Conservation (phyloP, 2,888 invertebrate species). For the Stenchaetothrips biformis region DNA sequence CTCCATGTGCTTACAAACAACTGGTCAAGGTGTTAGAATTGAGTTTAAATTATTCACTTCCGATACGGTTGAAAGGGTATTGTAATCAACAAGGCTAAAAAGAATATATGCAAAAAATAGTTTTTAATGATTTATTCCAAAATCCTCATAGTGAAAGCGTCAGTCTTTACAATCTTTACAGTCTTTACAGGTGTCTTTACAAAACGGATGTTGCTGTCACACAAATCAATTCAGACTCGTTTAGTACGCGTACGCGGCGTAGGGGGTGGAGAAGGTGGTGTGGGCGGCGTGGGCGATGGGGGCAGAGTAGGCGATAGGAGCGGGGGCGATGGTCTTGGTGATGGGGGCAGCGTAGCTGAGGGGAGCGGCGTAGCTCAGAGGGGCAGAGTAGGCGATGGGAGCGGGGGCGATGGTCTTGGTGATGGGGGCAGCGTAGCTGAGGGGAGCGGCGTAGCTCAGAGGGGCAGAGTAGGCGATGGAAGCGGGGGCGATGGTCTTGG, state of each 20-base stretch:
- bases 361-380: conserved; percentile 14
- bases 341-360: conserved; percentile 18
- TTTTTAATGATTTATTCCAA: too few relatives aligned
- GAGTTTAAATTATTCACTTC: too few relatives aligned
- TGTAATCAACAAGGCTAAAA: too few relatives aligned
- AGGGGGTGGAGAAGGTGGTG: conserved; percentile 14
- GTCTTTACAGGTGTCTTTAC: too few relatives aligned
- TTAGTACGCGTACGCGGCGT: conserved; percentile 8
- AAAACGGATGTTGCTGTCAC: too few relatives aligned
- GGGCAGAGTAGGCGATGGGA: neutral
- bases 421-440: conserved; percentile 7
- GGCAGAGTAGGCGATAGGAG: neutral
- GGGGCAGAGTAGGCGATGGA: conserved; percentile 36
- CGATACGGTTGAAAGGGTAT: too few relatives aligned
- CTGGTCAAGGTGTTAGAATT: too few relatives aligned
- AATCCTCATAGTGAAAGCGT: too few relatives aligned
- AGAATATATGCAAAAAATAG: too few relatives aligned
- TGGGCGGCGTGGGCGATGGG: conserved; percentile 15
- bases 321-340: neutral
- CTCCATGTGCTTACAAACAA: too few relatives aligned
- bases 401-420: neutral
- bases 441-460: conserved; percentile 32
- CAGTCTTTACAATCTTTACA: too few relatives aligned
- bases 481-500: conserved; percentile 41
- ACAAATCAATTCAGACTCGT: neutral